Evolutionary conservation across 2,797 vertebrate genomes (phyloP).

Genomic region (Amazona ochrocephala): DNA sequence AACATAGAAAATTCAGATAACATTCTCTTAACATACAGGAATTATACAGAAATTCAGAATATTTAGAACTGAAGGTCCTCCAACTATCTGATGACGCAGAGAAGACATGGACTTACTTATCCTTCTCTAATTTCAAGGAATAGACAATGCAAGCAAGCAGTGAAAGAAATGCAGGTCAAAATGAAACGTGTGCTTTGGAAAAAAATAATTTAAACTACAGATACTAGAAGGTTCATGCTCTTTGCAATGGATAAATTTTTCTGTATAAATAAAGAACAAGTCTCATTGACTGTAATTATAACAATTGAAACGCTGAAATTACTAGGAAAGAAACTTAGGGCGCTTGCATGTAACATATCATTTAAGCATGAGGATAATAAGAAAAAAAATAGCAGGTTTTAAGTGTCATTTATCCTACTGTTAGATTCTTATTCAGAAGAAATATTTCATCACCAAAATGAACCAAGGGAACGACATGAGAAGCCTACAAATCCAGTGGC

Average conservation of each 20-base stretch:
- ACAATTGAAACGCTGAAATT: constrained; percentile 53
- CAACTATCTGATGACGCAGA: constrained; percentile 43
- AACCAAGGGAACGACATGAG: not conserved
- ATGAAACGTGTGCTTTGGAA: constrained; percentile 80
- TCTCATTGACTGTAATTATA: constrained; percentile 45
- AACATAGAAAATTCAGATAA: constrained; percentile 79
- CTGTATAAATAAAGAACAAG: constrained; percentile 12
- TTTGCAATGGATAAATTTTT: constrained; percentile 82
- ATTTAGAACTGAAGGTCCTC: constrained; percentile 41
- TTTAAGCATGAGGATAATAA: constrained; percentile 87
- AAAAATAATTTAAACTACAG: constrained; percentile 80
- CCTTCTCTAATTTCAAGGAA: constrained; percentile 73
- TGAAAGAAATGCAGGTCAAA: constrained; percentile 70
- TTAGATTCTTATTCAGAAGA: constrained; percentile 41
- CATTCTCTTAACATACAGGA: constrained; percentile 39
- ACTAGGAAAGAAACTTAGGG: constrained; percentile 65
- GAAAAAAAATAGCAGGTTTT: constrained; percentile 36
- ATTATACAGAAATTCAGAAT: constrained; percentile 49
- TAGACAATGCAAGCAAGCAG: constrained; percentile 83
- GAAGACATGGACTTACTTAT: constrained; percentile 34
- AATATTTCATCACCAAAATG: constrained; percentile 8
- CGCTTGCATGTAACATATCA: constrained; percentile 80
- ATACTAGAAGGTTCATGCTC: constrained; percentile 76
- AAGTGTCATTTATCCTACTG: constrained; percentile 6
- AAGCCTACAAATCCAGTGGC: not conserved